phyloP scores from a whole-genome alignment of 2,888 invertebrate species.

The Synanthedon vespiformis region DNA sequence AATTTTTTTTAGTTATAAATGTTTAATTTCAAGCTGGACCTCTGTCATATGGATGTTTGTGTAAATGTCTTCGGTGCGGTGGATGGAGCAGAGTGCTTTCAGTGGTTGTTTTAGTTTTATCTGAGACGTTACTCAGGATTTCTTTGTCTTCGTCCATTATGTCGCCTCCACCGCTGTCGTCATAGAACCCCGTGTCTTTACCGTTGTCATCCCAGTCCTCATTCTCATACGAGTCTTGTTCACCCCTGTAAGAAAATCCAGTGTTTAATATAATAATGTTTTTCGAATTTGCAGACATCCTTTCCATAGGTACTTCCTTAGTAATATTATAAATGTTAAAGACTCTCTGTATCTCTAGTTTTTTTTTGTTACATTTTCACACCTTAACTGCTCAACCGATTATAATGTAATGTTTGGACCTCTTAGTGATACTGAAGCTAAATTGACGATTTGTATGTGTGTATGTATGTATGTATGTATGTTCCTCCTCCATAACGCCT shows the following conservation, averaged over 20 bases:
- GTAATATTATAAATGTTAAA: no score
- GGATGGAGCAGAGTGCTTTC: conserved; percentile 28
- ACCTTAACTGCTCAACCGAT: no score
- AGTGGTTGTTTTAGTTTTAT: conserved; percentile 15
- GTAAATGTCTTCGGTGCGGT: conserved; percentile 62
- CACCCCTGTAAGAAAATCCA: conserved; percentile 24
- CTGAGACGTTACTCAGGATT: conserved; percentile 20
- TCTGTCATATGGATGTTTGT: conserved; percentile 64
- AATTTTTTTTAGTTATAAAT: conserved; percentile 1
- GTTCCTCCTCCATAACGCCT: no score
- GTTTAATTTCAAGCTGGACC: conserved; percentile 30
- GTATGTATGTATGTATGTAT: no score
- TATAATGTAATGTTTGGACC: no score
- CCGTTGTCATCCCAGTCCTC: conserved; percentile 40
- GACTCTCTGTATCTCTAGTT: no score
- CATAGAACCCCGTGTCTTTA: conserved; percentile 34
- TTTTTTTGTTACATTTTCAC: no score
- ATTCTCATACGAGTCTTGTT: conserved; percentile 39
- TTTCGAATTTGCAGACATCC: no score
- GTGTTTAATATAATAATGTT: no score
- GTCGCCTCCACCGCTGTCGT: conserved; percentile 39
- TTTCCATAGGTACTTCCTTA: no score
- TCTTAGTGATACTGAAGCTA: no score
- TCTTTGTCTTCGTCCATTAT: conserved; percentile 46
- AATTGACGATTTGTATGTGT: no score